Evolutionary conservation across 2,888 invertebrate species (phyloP).

Genomic region (Isoperla grammatica): DNA sequence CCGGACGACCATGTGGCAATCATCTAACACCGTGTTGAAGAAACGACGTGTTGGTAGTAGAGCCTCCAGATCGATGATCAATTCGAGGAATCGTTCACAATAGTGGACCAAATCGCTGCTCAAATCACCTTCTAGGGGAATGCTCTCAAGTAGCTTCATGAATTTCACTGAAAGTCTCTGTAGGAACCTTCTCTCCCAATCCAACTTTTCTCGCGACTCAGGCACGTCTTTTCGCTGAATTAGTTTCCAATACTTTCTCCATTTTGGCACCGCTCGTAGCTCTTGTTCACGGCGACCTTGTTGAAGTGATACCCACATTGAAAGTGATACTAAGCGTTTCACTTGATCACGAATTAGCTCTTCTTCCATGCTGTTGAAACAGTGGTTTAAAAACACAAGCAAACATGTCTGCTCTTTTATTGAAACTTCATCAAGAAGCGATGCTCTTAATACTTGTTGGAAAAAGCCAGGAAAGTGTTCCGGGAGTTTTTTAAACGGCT

Average conservation of each 20-base stretch:
- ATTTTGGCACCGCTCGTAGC: constrained; percentile 78
- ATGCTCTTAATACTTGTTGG: constrained; percentile 69
- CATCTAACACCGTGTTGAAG: constrained; percentile 94
- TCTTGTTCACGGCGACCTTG: constrained; percentile 80
- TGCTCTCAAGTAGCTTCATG: constrained; percentile 68
- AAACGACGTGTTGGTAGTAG: constrained; percentile 92
- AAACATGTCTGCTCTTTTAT: constrained; percentile 75
- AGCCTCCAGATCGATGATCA: constrained; percentile 94
- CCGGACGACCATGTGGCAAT: constrained; percentile 86
- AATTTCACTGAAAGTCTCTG: constrained; percentile 83
- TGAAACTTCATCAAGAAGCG: constrained; percentile 57
- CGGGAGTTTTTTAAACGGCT: constrained; percentile 73
- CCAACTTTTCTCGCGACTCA: constrained; percentile 59
- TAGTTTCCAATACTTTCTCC: constrained; percentile 88
- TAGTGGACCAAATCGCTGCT: constrained; percentile 59
- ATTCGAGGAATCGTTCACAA: constrained; percentile 92
- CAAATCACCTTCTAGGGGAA: constrained; percentile 55
- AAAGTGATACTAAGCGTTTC: constrained; percentile 82
- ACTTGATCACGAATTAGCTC: constrained; percentile 88
- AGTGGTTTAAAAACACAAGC: constrained; percentile 89
- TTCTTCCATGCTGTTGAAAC: constrained; percentile 97
- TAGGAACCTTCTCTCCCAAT: constrained; percentile 84
- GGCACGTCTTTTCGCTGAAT: constrained; percentile 80
- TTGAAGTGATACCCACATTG: constrained; percentile 89
- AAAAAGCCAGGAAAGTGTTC: constrained; percentile 78